phyloP scores from a whole-genome alignment of 1,140 invertebrate genomes.

The Phymastichus coffea region DNA sequence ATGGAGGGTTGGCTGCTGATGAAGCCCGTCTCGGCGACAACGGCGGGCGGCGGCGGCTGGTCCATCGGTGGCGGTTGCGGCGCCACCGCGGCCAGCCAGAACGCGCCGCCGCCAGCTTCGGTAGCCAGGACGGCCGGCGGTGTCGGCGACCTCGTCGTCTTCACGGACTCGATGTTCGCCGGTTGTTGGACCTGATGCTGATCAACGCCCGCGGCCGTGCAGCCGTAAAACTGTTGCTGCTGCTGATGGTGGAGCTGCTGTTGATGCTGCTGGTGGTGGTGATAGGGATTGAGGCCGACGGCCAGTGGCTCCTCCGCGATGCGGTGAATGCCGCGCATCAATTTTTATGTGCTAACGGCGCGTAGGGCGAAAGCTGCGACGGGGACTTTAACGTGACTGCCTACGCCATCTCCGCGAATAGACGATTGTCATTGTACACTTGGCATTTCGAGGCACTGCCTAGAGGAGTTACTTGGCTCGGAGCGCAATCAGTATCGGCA shows the following conservation, averaged over 20 bases:
- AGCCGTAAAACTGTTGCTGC: conserved; percentile 26
- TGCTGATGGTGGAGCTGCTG: conserved; percentile 28
- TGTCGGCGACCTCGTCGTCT: conserved; percentile 53
- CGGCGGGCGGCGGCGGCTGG: conserved; percentile 49
- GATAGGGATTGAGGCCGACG: conserved; percentile 1
- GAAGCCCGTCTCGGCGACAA: conserved; percentile 78
- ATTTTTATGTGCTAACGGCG: too few relatives aligned
- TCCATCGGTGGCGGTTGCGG: conserved; percentile 40
- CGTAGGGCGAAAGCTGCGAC: too few relatives aligned
- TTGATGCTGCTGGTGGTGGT: not conserved
- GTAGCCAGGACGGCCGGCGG: conserved; percentile 54
- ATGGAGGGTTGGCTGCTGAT: conserved; percentile 91
- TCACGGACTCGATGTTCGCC: not conserved
- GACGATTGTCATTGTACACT: too few relatives aligned
- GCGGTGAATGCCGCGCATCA: conserved; percentile 24
- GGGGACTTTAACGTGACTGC: too few relatives aligned
- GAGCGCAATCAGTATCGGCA: not conserved
- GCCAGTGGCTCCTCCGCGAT: conserved; percentile 7
- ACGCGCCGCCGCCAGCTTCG: conserved; percentile 51
- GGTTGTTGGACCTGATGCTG: not conserved
- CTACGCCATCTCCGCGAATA: too few relatives aligned
- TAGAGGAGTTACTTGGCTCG: not conserved
- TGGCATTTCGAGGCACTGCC: too few relatives aligned
- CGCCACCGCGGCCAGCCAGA: conserved; percentile 61
- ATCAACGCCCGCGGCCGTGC: conserved; percentile 16